These are phyloP conservation scores for Deilephila porcellus DNA, from an alignment of 2,888 invertebrate species.

Conservation along the genomic window DNA sequence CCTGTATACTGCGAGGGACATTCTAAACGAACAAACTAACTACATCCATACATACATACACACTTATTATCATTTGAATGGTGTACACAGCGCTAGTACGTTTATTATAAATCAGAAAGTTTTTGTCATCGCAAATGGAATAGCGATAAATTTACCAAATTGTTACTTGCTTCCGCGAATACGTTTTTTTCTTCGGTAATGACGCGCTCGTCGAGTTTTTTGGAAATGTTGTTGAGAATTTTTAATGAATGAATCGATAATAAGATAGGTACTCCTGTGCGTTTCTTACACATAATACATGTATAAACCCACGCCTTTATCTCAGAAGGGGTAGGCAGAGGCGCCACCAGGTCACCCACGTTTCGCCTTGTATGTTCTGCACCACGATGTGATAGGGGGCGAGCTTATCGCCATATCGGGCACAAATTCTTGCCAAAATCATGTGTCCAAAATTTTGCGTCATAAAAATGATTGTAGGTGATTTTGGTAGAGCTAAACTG, in stretches of 20 bases:
- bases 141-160: slow-evolving; percentile 6
- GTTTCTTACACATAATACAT: too few relatives aligned
- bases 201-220: background rate
- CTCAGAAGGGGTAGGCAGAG: too few relatives aligned
- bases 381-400: too few relatives aligned
- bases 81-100: background rate
- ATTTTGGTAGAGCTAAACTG: too few relatives aligned
- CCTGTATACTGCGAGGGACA: slow-evolving; percentile 57
- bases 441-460: too few relatives aligned
- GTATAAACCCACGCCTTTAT: too few relatives aligned
- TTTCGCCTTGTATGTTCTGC: too few relatives aligned
- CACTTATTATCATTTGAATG: slow-evolving; percentile 15
- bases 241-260: background rate
- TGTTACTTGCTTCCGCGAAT: slow-evolving; percentile 16
- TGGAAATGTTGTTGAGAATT: background rate
- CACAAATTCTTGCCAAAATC: too few relatives aligned
- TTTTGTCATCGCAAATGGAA: slow-evolving; percentile 5
- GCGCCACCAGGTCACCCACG: too few relatives aligned
- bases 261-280: too few relatives aligned
- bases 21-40: slow-evolving; percentile 45
- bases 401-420: too few relatives aligned
- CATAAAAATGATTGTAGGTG: too few relatives aligned
- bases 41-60: background rate
- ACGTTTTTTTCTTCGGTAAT: background rate
- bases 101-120: slow-evolving; percentile 24